phyloP scores from a whole-genome alignment of 2,888 invertebrate genomes.

The Saturnia pavonia region DNA sequence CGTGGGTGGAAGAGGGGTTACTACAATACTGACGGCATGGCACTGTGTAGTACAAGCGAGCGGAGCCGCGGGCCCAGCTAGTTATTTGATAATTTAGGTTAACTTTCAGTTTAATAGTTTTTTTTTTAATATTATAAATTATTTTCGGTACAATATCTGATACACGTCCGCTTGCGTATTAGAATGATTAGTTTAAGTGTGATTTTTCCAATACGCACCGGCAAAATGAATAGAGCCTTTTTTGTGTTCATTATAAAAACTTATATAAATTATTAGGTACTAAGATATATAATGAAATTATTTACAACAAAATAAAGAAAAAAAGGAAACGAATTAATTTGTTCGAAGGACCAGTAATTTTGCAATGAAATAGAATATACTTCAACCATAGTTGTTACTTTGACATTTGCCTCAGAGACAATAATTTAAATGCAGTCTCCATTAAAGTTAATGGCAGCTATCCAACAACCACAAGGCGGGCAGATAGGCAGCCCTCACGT shows the following conservation, averaged over 20 bases:
- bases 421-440: slow-evolving; percentile 28
- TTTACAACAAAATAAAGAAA: not conserved
- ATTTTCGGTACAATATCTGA: too few relatives aligned
- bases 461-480: slow-evolving; percentile 18
- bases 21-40: too few relatives aligned
- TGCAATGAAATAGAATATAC: slow-evolving; percentile 4
- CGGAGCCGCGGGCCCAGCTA: too few relatives aligned
- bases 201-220: not conserved
- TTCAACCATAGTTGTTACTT: slow-evolving; percentile 14
- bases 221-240: not conserved
- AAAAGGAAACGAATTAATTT: not conserved
- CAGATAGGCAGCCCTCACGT: slow-evolving; percentile 15
- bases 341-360: not conserved
- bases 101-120: too few relatives aligned
- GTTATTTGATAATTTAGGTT: too few relatives aligned
- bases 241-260: not conserved
- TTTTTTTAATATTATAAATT: too few relatives aligned
- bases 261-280: not conserved
- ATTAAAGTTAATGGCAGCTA: slow-evolving; percentile 19
- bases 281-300: not conserved
- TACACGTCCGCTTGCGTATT: too few relatives aligned
- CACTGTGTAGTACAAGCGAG: too few relatives aligned
- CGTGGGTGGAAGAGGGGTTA: too few relatives aligned
- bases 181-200: too few relatives aligned
- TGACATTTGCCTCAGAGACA: slow-evolving; percentile 33